Conservation (phyloP, 1,140 invertebrate species). For the Gonatopus flavifemur region DNA sequence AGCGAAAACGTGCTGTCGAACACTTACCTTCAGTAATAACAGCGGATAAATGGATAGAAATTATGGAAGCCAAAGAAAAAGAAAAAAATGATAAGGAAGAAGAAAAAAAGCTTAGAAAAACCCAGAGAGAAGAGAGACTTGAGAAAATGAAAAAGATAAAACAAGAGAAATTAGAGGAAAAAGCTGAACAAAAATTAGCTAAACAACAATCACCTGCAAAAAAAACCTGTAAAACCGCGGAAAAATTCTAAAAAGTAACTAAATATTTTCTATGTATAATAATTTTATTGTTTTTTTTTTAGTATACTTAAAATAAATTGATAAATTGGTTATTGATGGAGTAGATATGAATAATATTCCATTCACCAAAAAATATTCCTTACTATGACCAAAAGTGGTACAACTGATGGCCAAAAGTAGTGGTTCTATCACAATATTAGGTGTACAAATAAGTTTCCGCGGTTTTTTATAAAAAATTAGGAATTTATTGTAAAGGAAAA, state of each 20-base stretch:
- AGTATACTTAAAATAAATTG: conserved; percentile 5
- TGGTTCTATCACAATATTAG: no score
- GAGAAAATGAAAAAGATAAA: conserved; percentile 13
- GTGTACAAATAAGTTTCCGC: no score
- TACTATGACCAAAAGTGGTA: conserved; percentile 7
- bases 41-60: conserved; percentile 23
- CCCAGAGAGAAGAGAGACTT: conserved; percentile 8
- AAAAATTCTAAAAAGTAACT: conserved; percentile 7
- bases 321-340: conserved; percentile 3
- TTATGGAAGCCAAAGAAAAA: no score
- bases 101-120: conserved; percentile 5
- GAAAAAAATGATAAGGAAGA: conserved; percentile 9
- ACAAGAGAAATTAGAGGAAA: no score
- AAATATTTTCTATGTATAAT: not conserved
- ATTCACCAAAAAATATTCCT: no score
- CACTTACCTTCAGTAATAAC: conserved; percentile 24
- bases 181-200: conserved; percentile 12
- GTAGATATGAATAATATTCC: no score
- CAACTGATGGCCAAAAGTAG: conserved; percentile 4
- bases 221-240: conserved; percentile 2
- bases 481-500: no score
- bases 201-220: conserved; percentile 10
- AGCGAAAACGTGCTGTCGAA: no score
- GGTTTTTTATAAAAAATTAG: no score
- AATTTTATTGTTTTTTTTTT: conserved; percentile 1